Evolutionary conservation across 2,797 vertebrate genomes (phyloP).

Genomic region (Neosilurus hyrtlii): DNA sequence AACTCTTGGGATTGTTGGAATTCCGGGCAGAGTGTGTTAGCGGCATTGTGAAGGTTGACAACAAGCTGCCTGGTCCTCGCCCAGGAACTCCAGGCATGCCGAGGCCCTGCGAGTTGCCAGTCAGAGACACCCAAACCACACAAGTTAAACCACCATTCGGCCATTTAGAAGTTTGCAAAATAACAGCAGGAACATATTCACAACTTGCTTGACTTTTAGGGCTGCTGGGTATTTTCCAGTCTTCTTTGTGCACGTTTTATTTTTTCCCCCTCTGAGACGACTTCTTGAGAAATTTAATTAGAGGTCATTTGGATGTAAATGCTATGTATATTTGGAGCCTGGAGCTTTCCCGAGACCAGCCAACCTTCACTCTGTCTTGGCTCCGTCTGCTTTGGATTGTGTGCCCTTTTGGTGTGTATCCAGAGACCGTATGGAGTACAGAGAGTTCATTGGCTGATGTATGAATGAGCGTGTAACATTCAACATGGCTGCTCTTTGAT

Average conservation of each 20-base stretch:
- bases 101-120: constrained; percentile 14
- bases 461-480: not conserved
- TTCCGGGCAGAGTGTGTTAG: constrained; percentile 66
- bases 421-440: not conserved
- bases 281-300: not conserved
- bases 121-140: not conserved
- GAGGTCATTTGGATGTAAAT: constrained; percentile 20
- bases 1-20: constrained; percentile 70
- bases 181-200: not conserved
- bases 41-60: constrained; percentile 51
- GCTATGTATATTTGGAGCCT: not conserved
- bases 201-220: not conserved
- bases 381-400: constrained; percentile 25
- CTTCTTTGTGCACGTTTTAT: not conserved
- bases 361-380: not conserved
- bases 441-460: not conserved
- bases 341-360: constrained; percentile 2
- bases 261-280: not conserved
- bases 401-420: not conserved
- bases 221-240: not conserved
- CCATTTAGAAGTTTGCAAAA: not conserved
- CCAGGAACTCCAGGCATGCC: constrained; percentile 35
- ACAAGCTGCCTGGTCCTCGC: constrained; percentile 22
- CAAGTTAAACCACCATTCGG: not conserved
- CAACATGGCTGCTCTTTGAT: not conserved